Evolutionary conservation across 2,888 invertebrate species (phyloP), one percentile per base, ranked within the genome.

Genomic region (Cataglyphis rosenhaueri): DNA sequence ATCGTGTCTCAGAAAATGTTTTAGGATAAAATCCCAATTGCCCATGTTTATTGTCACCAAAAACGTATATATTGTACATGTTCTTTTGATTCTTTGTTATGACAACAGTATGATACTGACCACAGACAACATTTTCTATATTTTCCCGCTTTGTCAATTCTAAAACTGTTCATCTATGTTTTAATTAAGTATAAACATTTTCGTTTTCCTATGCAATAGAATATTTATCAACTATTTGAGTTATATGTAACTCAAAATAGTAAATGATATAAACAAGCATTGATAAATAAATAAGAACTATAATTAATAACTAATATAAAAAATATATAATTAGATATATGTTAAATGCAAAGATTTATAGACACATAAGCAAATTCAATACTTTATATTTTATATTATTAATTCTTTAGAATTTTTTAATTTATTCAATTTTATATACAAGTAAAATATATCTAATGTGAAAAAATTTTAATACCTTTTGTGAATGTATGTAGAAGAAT

Each of bases 1-100:
- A 96, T 95, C 91, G 96, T 95, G 93, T 96, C 96, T 91, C 95
- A 95, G 68, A 96, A 95, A 81, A 94, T 95, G 91, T 9, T 12
- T 65, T 44, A 9, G 79, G 84, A 89, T 96, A 96, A 12, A 96
- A 91, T 15, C 97, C 96, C 73, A 97, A 94, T 92, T 98, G 98
- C 0, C 98, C 97, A 94, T 96, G 97, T 94, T 97, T 97, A 92
- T 98, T 98, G 91, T 97, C 97, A 38, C 98, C 98, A 96, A 98
- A 97, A 18, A 95, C 96, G 95, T 95, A 97, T 83, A 96, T 25
- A 44, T 59, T 18, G 12, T 59, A 71, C 9, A 9, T 95, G 81
- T 95, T 96, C 90, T 96, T 96, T 87, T 95, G 94, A 32, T 0
- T 15, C 10, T 93, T 93, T 61, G 95, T 95, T 76, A 96, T 91